Evolutionary conservation across 2,113 vertebrate genomes (phyloP).

Genomic region (Microtus oregoni): DNA sequence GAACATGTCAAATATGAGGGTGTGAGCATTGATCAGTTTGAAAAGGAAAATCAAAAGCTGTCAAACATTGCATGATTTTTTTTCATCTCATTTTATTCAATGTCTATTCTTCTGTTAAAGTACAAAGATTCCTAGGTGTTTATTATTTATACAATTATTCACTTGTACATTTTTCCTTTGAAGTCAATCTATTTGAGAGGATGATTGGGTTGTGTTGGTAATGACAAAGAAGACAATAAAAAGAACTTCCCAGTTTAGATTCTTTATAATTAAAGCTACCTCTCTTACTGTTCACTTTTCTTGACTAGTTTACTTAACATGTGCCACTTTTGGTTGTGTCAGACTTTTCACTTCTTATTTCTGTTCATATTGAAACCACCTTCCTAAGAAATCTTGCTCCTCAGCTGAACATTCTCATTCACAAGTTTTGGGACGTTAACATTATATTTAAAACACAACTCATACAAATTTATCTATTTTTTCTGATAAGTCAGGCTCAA

Average conservation of each 20-base stretch:
- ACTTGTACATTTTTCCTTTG: background rate
- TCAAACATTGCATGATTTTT: background rate
- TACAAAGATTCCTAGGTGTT: background rate
- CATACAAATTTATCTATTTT: background rate
- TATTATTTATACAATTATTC: background rate
- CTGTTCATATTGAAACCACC: background rate
- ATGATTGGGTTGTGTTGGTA: background rate
- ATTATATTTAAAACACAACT: background rate
- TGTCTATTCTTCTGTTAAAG: background rate
- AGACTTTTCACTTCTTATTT: background rate
- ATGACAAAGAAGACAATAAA: too few species aligned
- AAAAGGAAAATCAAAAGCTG: background rate
- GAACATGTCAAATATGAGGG: slow-evolving; percentile 15
- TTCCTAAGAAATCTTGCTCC: background rate
- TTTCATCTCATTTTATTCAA: background rate
- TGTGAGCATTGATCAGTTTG: slow-evolving; percentile 40
- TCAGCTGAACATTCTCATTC: background rate
- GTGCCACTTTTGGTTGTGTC: background rate
- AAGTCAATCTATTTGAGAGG: background rate
- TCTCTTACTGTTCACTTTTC: background rate
- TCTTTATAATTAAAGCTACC: background rate
- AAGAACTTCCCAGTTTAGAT: background rate
- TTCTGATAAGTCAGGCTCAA: background rate
- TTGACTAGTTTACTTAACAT: background rate
- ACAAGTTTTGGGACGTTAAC: background rate